phyloP scores from a whole-genome alignment of 2,797 vertebrate genomes.

The Acrocephalus scirpaceus region DNA sequence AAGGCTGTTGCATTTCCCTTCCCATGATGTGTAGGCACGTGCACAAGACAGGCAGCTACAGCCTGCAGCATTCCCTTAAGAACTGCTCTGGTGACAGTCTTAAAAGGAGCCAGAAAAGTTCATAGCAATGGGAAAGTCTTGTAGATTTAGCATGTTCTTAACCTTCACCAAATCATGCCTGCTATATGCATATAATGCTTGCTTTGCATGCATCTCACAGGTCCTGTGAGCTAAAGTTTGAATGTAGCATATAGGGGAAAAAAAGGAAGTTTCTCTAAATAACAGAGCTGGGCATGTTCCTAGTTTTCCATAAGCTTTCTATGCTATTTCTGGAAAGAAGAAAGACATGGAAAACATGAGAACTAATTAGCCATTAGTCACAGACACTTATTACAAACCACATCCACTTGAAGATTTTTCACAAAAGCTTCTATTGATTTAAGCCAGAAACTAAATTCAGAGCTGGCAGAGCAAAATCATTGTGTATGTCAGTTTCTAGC shows the following conservation, averaged over 20 bases:
- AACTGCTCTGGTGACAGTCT: background rate
- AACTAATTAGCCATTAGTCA: background rate
- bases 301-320: background rate
- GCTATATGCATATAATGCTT: background rate
- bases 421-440: background rate
- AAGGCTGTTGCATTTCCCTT: background rate
- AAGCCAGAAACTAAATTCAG: background rate
- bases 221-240: background rate
- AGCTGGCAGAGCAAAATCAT: background rate
- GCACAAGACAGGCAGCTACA: background rate
- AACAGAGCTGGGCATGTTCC: background rate
- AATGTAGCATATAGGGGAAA: background rate
- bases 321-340: background rate
- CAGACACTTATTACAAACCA: background rate
- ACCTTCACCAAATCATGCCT: background rate
- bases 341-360: background rate
- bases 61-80: background rate
- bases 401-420: background rate
- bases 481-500: background rate
- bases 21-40: fast-evolving
- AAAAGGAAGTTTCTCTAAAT: background rate
- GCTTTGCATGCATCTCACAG: background rate
- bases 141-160: background rate
- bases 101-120: background rate
- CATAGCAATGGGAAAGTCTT: background rate